Evolutionary conservation across 2,113 vertebrate species (phyloP).

Genomic region (Dolichallabes microphthalmus): DNA sequence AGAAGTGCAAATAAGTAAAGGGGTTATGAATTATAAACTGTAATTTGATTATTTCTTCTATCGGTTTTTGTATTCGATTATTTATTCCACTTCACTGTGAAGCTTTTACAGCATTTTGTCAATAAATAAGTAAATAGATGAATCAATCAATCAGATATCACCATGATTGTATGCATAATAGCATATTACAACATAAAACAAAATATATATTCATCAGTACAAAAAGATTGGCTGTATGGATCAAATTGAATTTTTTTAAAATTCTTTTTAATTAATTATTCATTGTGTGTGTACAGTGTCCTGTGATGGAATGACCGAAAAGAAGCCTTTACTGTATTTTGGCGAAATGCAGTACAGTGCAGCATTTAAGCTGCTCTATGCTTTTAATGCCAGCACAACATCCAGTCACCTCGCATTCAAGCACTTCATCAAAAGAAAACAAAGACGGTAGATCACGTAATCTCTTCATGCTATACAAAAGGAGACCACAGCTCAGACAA

Average conservation of each 20-base stretch:
- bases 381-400: background rate
- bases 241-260: too few relatives aligned
- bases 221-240: background rate
- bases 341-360: background rate
- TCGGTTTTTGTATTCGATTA: background rate
- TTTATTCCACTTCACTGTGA: background rate
- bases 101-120: background rate
- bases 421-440: background rate
- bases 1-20: background rate
- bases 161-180: too few relatives aligned
- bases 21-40: background rate
- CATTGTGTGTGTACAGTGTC: background rate
- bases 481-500: background rate
- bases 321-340: background rate
- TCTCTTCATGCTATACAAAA: background rate
- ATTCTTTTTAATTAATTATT: too few relatives aligned
- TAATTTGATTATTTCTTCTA: background rate
- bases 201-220: background rate
- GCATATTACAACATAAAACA: background rate
- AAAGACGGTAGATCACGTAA: background rate
- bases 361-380: background rate
- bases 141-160: too few relatives aligned
- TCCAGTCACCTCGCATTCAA: background rate
- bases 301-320: background rate
- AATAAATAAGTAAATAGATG: too few relatives aligned